phyloP scores from a whole-genome alignment of 1,140 invertebrate species.

The Eubasilissa regina region DNA sequence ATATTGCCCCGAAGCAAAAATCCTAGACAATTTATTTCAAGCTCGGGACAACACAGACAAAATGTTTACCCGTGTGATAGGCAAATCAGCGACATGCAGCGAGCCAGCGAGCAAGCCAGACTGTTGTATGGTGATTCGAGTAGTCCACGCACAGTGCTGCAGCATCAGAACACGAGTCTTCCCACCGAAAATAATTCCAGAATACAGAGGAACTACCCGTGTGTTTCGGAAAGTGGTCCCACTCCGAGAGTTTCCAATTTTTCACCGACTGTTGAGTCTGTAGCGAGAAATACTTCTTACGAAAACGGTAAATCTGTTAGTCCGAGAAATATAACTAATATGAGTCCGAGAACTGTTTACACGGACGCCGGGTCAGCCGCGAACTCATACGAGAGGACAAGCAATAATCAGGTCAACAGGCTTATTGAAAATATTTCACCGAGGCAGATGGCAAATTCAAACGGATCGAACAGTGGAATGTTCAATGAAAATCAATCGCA shows the following conservation, averaged over 20 bases:
- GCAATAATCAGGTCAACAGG: slow-evolving; percentile 48
- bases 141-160: slow-evolving; percentile 52
- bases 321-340: slow-evolving; percentile 67
- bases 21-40: slow-evolving; percentile 51
- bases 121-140: slow-evolving; percentile 55
- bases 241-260: slow-evolving; percentile 52
- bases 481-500: slow-evolving; percentile 65
- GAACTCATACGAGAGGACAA: slow-evolving; percentile 64
- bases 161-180: slow-evolving; percentile 45
- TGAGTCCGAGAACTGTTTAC: slow-evolving; percentile 65
- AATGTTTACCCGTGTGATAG: slow-evolving; percentile 51
- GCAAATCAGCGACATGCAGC: slow-evolving; percentile 55
- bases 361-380: slow-evolving; percentile 61
- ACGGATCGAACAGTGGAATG: slow-evolving; percentile 61
- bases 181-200: slow-evolving; percentile 46
- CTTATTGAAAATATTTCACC: slow-evolving; percentile 51
- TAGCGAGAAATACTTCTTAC: slow-evolving; percentile 57
- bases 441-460: slow-evolving; percentile 61
- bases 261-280: slow-evolving; percentile 51
- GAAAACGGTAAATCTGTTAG: slow-evolving; percentile 65
- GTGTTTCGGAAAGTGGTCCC: slow-evolving; percentile 30
- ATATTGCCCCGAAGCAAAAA: slow-evolving; percentile 57
- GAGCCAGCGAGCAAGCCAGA: slow-evolving; percentile 52
- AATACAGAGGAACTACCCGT: slow-evolving; percentile 36
- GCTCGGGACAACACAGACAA: slow-evolving; percentile 48